Conservation (phyloP, 2,888 invertebrate genomes). For the Chaetoderma sp. region DNA sequence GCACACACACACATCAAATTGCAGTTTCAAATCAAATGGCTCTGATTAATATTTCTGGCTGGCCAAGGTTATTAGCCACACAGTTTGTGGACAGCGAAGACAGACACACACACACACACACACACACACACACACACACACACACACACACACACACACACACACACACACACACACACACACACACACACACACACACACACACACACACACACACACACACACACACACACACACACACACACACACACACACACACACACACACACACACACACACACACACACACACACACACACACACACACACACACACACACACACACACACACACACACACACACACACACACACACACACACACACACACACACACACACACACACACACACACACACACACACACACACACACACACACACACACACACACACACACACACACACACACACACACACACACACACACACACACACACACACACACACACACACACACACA, state of each 20-base stretch:
- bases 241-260: not conserved
- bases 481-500: not conserved
- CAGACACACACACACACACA: not conserved
- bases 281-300: not conserved
- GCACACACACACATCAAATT: not conserved
- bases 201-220: not conserved
- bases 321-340: not conserved
- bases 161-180: not conserved
- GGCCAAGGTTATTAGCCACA: no score
- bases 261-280: not conserved
- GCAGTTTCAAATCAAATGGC: no score
- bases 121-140: not conserved
- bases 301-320: not conserved
- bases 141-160: not conserved
- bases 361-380: not conserved
- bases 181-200: not conserved
- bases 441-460: not conserved
- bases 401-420: not conserved
- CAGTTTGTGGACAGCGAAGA: no score
- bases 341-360: not conserved
- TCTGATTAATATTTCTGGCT: no score
- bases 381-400: not conserved
- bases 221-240: not conserved
- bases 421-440: not conserved
- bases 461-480: not conserved